These are phyloP conservation scores for Drosophila dives DNA, from an alignment of 2,888 invertebrate species.

Conservation along the genomic window DNA sequence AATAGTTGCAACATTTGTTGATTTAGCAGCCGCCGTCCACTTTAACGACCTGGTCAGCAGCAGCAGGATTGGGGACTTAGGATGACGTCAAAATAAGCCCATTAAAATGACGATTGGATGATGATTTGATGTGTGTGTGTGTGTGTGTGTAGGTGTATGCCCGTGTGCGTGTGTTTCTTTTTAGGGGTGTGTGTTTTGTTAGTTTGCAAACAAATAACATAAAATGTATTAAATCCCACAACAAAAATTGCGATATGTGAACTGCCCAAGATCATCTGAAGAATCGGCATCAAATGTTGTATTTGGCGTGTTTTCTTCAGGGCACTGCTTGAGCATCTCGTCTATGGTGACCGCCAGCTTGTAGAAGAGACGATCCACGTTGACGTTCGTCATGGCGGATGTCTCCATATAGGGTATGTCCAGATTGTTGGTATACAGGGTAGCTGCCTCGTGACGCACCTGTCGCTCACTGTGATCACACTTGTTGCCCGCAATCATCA, in stretches of 20 bases:
- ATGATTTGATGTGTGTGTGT: constrained; percentile 87
- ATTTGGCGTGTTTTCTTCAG: too few relatives aligned
- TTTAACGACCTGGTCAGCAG: constrained; percentile 44
- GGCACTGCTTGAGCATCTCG: neutral
- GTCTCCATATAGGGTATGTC: constrained; percentile 99
- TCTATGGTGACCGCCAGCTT: constrained; percentile 29
- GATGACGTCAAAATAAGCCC: constrained; percentile 86
- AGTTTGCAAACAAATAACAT: neutral
- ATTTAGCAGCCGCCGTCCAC: neutral
- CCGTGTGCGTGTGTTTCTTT: neutral
- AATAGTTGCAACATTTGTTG: constrained; percentile 7
- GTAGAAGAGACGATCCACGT: constrained; percentile 97
- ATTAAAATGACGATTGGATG: constrained; percentile 96
- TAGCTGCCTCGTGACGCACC: constrained; percentile 97
- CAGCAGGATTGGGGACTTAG: neutral
- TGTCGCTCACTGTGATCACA: constrained; percentile 98
- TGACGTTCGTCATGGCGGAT: constrained; percentile 97
- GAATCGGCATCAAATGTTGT: too few relatives aligned
- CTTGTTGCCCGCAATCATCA: constrained; percentile 99
- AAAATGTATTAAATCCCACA: too few relatives aligned
- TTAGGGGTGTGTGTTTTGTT: neutral
- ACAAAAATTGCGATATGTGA: too few relatives aligned
- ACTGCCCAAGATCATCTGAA: too few relatives aligned
- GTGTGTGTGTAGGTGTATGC: neutral
- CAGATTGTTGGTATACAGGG: constrained; percentile 97